Conservation (phyloP, 2,797 vertebrate species). For the Coreius guichenoti region DNA sequence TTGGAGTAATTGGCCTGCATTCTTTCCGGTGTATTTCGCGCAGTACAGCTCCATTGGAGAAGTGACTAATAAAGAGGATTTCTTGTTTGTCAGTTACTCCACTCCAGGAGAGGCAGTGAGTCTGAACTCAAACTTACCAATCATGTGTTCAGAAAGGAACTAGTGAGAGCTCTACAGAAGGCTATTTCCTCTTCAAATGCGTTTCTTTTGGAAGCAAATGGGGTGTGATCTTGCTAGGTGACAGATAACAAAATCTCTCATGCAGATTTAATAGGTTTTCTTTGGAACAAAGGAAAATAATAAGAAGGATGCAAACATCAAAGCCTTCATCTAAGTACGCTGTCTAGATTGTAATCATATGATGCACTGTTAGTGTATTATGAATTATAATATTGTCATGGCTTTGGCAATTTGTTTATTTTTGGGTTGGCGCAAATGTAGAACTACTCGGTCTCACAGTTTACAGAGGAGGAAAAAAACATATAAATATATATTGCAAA, state of each 20-base stretch:
- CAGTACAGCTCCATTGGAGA: slow-evolving; percentile 1
- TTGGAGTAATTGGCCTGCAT: slow-evolving; percentile 50
- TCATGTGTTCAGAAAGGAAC: slow-evolving; percentile 75
- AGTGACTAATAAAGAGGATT: slow-evolving; percentile 45
- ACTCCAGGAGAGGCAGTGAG: slow-evolving; percentile 48
- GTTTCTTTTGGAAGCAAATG: slow-evolving; percentile 56
- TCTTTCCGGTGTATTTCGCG: slow-evolving; percentile 35
- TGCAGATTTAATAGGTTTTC: slow-evolving; percentile 63
- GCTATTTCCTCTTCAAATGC: slow-evolving; percentile 64
- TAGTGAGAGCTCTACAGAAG: slow-evolving; percentile 51
- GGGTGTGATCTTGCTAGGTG: slow-evolving; percentile 56
- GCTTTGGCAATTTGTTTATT: slow-evolving; percentile 47
- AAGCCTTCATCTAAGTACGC: slow-evolving; percentile 35
- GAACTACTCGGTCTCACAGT: neutral
- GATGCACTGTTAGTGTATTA: slow-evolving; percentile 41
- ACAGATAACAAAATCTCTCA: slow-evolving; percentile 64
- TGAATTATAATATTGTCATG: slow-evolving; percentile 38
- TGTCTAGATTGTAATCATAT: slow-evolving; percentile 55
- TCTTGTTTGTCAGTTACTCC: slow-evolving; percentile 39
- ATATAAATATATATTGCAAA: neutral
- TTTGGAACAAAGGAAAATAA: slow-evolving; percentile 52
- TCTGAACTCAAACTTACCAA: slow-evolving; percentile 70
- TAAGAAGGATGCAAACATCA: slow-evolving; percentile 51
- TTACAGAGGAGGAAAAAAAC: neutral
- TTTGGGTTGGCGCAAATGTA: slow-evolving; percentile 22